A percentile compares a stretch with the other conserved stretches of the same genome.
phyloP scores from a whole-genome alignment of 2,113 vertebrate genomes.

The Nanorana parkeri region DNA sequence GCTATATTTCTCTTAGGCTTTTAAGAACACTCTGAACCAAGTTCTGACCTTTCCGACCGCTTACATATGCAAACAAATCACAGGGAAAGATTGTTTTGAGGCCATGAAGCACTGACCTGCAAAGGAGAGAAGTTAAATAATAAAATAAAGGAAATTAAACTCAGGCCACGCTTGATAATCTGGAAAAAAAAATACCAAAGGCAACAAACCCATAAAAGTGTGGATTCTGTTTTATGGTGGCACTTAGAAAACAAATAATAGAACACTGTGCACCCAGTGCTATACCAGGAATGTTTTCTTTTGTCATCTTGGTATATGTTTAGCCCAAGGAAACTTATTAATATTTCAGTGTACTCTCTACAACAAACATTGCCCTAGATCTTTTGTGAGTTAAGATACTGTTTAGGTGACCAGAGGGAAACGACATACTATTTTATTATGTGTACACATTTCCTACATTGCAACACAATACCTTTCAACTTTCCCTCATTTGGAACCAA shows the following conservation, averaged over 20 bases:
- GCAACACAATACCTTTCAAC: too few relatives aligned
- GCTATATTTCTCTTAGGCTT: neutral
- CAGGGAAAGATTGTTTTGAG: neutral
- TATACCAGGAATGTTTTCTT: neutral
- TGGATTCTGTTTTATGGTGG: neutral
- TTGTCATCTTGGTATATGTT: constrained; percentile 24
- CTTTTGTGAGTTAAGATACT: neutral
- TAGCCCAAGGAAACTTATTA: constrained; percentile 4
- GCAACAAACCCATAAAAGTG: neutral
- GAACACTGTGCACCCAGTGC: constrained; percentile 10
- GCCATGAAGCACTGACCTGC: constrained; percentile 25
- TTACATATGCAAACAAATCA: neutral
- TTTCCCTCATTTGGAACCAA: too few relatives aligned
- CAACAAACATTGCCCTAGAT: neutral
- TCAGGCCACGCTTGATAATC: constrained; percentile 21
- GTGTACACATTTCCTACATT: neutral
- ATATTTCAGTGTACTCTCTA: constrained; percentile 30
- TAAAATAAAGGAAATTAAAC: constrained; percentile 22
- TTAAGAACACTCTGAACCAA: neutral
- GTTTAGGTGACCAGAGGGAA: neutral
- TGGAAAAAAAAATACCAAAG: neutral
- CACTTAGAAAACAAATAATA: constrained; percentile 4
- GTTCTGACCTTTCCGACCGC: neutral
- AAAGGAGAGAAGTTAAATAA: constrained; percentile 5
- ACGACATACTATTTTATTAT: neutral